A percentile compares a stretch with the other conserved stretches of the same genome.
Evolutionary conservation across 2,888 invertebrate genomes (phyloP).

Genomic region (Tenthredo notha): DNA sequence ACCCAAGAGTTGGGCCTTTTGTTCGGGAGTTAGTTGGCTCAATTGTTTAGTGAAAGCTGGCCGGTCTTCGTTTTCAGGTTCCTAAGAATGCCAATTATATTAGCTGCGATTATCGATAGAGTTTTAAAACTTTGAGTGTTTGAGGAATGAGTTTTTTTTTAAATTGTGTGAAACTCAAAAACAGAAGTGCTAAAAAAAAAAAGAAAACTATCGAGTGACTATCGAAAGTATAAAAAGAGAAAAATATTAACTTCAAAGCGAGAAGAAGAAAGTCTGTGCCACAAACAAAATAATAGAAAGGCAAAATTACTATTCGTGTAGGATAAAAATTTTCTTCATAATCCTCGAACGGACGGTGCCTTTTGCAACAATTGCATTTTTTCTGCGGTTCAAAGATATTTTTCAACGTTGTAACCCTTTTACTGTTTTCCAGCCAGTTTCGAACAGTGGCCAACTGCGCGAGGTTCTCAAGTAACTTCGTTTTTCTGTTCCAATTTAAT

Average conservation of each 20-base stretch:
- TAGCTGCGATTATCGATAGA: not conserved
- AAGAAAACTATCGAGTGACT: constrained; percentile 22
- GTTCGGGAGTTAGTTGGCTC: constrained; percentile 71
- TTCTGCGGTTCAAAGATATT: constrained; percentile 48
- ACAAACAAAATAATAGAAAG: constrained; percentile 39
- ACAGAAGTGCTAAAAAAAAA: not conserved
- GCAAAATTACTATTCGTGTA: constrained; percentile 43
- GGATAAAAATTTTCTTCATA: constrained; percentile 44
- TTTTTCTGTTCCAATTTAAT: constrained; percentile 50
- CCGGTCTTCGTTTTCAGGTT: constrained; percentile 73
- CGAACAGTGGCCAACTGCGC: constrained; percentile 42
- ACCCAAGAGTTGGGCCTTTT: constrained; percentile 72
- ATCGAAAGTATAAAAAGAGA: not conserved
- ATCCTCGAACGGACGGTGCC: constrained; percentile 43
- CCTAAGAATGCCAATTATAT: constrained; percentile 63
- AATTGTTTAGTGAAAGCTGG: constrained; percentile 71
- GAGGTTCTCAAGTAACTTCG: constrained; percentile 49
- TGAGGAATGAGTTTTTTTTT: not conserved
- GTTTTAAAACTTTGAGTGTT: not conserved
- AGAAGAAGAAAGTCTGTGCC: constrained; percentile 27
- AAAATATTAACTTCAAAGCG: not conserved
- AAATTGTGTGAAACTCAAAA: constrained; percentile 5
- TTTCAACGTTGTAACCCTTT: constrained; percentile 52
- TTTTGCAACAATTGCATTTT: constrained; percentile 43
- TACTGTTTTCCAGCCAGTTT: constrained; percentile 52